These are phyloP conservation scores for Poeciliopsis infans DNA, from an alignment of 2,797 vertebrate species.

Conservation along the genomic window DNA sequence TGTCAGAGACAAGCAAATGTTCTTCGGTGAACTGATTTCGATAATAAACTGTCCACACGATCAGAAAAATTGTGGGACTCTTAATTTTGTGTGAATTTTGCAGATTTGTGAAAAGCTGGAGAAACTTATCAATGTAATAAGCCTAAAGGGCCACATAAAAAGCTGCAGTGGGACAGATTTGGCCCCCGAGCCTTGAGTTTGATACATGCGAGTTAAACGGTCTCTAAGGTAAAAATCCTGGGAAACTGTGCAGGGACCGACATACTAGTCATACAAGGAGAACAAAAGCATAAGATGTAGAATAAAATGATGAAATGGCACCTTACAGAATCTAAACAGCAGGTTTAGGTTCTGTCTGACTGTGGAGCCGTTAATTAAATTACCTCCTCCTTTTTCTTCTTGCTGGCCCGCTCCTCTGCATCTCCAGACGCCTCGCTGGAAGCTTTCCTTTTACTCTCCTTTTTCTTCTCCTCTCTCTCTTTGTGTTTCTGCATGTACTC, in stretches of 20 bases:
- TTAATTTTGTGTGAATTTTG: too few species aligned
- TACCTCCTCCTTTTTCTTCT: constrained; percentile 97
- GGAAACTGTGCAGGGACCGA: not conserved
- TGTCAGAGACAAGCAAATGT: not conserved
- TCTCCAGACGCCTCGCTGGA: constrained; percentile 81
- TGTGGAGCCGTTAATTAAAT: constrained; percentile 17
- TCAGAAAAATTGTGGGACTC: too few species aligned
- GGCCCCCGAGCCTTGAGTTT: too few species aligned
- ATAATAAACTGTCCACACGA: too few species aligned
- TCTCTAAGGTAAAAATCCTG: not conserved
- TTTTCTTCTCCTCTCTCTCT: constrained; percentile 88
- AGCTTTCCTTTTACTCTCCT: constrained; percentile 89
- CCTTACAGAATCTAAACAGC: not conserved
- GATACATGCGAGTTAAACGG: too few species aligned
- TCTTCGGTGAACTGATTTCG: not conserved
- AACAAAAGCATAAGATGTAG: not conserved
- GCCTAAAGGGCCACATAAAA: too few species aligned
- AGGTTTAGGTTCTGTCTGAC: not conserved
- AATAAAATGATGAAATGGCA: not conserved
- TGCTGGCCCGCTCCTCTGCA: constrained; percentile 89
- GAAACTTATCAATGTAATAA: too few species aligned
- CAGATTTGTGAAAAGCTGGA: too few species aligned
- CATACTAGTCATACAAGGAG: not conserved
- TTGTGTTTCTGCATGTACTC: constrained; percentile 94
- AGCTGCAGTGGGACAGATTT: too few species aligned